phyloP scores from a whole-genome alignment of 1,140 invertebrate genomes.

The Laupala kohalensis region DNA sequence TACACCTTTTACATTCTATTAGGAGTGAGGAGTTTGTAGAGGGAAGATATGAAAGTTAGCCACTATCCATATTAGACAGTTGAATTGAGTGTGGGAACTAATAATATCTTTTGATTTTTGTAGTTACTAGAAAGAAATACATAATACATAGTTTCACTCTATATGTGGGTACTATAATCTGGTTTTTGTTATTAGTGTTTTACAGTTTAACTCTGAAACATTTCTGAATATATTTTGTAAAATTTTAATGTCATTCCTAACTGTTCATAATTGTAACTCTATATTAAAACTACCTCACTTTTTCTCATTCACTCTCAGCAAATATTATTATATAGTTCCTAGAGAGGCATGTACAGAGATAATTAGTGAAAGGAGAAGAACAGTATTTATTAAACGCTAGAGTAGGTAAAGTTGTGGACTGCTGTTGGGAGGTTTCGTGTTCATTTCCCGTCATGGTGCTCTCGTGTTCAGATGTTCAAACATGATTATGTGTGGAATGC shows the following conservation, averaged over 20 bases:
- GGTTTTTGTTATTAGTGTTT: background rate
- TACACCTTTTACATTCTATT: background rate
- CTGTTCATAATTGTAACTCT: background rate
- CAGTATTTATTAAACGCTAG: background rate
- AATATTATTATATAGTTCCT: background rate
- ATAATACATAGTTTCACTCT: background rate
- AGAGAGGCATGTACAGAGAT: background rate
- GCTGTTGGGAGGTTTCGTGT: background rate
- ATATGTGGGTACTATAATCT: background rate
- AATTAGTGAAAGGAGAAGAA: background rate
- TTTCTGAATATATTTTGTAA: background rate
- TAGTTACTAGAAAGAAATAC: background rate
- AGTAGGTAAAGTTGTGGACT: background rate
- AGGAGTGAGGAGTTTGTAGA: background rate
- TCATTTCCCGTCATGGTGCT: background rate
- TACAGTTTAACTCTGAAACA: background rate
- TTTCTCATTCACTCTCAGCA: background rate
- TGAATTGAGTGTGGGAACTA: background rate
- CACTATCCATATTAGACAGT: background rate
- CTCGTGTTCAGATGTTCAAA: background rate
- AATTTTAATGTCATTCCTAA: background rate
- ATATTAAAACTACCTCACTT: background rate
- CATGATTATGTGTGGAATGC: background rate
- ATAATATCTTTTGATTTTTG: background rate
- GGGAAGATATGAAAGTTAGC: background rate